Conservation (phyloP, 2,113 vertebrate species). For the Vireo altiloquus region DNA sequence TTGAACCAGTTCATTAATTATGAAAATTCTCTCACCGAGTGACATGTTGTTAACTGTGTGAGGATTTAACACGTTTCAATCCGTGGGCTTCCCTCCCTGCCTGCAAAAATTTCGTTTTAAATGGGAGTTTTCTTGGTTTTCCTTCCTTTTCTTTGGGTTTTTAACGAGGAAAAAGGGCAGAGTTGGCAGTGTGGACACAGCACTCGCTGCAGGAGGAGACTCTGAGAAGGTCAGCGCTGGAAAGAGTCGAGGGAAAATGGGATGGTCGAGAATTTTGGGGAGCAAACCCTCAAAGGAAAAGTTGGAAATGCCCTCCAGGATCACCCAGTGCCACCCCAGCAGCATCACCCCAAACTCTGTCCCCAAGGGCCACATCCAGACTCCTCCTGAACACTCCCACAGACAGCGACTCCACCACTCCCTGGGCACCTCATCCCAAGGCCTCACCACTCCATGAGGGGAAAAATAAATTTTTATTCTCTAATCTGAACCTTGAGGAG, state of each 20-base stretch:
- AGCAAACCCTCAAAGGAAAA: not conserved
- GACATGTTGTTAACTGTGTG: conserved; percentile 75
- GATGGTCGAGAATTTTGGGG: not conserved
- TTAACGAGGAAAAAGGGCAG: not conserved
- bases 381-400: fast-evolving
- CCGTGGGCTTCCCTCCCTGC: not conserved
- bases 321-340: not conserved
- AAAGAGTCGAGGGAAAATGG: not conserved
- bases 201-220: not conserved
- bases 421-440: not conserved
- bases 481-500: not conserved
- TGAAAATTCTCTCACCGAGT: conserved; percentile 77
- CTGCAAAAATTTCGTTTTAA: not conserved
- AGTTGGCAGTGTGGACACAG: fast-evolving
- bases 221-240: not conserved
- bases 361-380: not conserved
- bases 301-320: fast-evolving
- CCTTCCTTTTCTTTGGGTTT: not conserved
- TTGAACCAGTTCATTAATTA: conserved; percentile 83
- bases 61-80: conserved; percentile 67
- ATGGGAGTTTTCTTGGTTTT: not conserved
- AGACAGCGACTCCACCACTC: not conserved
- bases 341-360: not conserved
- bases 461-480: not conserved
- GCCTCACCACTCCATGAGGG: not conserved